phyloP scores from a whole-genome alignment of 2,888 invertebrate species.

The Amiota mariae region DNA sequence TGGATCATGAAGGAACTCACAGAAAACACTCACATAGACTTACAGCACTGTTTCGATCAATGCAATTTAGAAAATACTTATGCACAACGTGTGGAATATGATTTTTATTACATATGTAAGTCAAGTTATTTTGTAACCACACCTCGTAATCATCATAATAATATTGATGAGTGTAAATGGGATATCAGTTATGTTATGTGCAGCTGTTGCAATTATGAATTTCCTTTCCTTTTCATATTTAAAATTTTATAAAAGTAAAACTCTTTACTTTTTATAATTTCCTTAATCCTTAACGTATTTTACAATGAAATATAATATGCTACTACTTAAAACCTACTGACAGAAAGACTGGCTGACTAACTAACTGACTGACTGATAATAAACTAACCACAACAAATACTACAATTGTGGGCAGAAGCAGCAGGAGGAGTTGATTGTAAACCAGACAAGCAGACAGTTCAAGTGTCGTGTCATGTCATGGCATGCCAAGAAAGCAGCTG shows the following conservation, averaged over 20 bases:
- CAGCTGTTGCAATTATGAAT: background rate
- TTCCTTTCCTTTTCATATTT: background rate
- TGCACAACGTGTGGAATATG: too few species aligned
- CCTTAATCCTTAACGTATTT: too few species aligned
- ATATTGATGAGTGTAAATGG: background rate
- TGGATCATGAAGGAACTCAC: too few species aligned
- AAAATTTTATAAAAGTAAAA: background rate
- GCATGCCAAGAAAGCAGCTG: background rate
- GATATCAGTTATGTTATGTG: background rate
- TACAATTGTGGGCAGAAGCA: slow-evolving; percentile 13
- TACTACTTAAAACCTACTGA: slow-evolving; percentile 32
- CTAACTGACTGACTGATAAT: slow-evolving; percentile 27
- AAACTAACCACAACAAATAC: slow-evolving; percentile 21
- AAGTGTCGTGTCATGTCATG: slow-evolving; percentile 34
- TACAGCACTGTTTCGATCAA: too few species aligned
- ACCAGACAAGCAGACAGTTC: background rate
- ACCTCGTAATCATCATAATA: background rate
- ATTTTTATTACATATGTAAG: too few species aligned
- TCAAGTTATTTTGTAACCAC: background rate
- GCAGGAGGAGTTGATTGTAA: background rate
- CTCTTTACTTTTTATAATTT: background rate
- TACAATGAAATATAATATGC: background rate
- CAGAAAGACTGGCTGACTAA: slow-evolving; percentile 23
- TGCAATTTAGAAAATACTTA: too few species aligned
- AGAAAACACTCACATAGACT: too few species aligned